Percentiles rank a stretch among this genome's conserved stretches.
These are phyloP conservation scores for Allolobophora icterica DNA, from an alignment of 2,888 invertebrate species.

Conservation along the genomic window DNA sequence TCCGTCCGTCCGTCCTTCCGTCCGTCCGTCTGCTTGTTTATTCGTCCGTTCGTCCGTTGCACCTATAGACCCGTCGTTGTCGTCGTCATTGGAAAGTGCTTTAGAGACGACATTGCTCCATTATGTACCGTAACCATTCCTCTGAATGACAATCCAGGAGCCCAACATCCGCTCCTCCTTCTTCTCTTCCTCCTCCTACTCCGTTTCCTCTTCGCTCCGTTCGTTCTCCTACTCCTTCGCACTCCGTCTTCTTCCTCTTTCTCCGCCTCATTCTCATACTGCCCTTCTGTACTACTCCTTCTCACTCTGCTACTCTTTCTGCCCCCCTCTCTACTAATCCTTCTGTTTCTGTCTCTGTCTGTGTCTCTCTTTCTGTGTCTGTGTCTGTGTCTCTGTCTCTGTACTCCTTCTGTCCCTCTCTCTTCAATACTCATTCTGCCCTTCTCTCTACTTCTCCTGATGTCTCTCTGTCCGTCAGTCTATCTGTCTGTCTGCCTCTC, in stretches of 20 bases:
- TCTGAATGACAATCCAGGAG: no score
- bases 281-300: not conserved
- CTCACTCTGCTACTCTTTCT: not conserved
- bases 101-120: no score
- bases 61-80: no score
- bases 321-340: not conserved
- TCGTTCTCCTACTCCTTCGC: slow-evolving; percentile 12
- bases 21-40: no score
- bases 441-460: slow-evolving; percentile 30
- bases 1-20: no score
- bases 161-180: not conserved
- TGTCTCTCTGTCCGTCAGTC: slow-evolving; percentile 25
- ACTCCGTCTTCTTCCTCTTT: not conserved
- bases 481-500: not conserved
- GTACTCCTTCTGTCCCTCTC: slow-evolving; percentile 23
- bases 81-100: no score
- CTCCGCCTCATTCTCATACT: not conserved
- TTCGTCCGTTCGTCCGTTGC: no score
- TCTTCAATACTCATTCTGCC: not conserved
- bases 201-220: not conserved
- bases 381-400: no score
- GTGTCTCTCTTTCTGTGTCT: not conserved
- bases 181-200: slow-evolving; percentile 26
- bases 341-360: not conserved
- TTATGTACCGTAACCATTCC: no score